phyloP scores from a whole-genome alignment of 2,888 invertebrate genomes.

The Apomyelois bistriatella region DNA sequence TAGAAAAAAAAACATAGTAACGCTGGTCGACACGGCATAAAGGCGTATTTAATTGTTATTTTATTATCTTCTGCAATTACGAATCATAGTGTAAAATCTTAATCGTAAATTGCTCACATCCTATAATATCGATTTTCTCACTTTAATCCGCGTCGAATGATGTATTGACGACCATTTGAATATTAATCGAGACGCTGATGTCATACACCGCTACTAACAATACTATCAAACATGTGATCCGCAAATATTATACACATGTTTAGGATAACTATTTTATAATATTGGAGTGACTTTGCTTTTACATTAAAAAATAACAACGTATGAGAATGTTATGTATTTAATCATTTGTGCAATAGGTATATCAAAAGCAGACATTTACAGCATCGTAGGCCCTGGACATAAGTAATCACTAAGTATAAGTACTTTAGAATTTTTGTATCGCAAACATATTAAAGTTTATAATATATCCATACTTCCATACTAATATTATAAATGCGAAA shows the following conservation, averaged over 20 bases:
- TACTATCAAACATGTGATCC: constrained; percentile 8
- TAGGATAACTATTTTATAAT: background rate
- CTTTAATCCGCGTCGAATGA: constrained; percentile 14
- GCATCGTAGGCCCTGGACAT: too few species aligned
- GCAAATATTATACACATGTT: background rate
- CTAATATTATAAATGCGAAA: too few species aligned
- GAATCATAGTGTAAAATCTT: constrained; percentile 2
- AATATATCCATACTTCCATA: too few species aligned
- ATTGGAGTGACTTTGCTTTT: background rate
- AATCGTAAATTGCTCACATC: constrained; percentile 11
- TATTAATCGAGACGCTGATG: constrained; percentile 14
- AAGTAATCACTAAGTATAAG: too few species aligned
- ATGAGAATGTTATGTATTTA: too few species aligned
- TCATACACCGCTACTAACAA: constrained; percentile 10
- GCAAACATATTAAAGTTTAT: too few species aligned
- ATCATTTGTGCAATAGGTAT: too few species aligned
- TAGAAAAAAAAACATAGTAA: background rate
- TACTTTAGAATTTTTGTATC: too few species aligned
- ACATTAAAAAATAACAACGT: background rate
- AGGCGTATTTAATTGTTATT: background rate
- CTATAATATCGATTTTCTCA: constrained; percentile 10
- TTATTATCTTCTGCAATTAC: background rate
- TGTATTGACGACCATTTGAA: constrained; percentile 12
- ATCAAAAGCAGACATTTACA: too few species aligned
- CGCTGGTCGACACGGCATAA: background rate